Base-by-base conservation (phyloP, 2,113 vertebrate genomes). In the Channa maculata region DNA sequence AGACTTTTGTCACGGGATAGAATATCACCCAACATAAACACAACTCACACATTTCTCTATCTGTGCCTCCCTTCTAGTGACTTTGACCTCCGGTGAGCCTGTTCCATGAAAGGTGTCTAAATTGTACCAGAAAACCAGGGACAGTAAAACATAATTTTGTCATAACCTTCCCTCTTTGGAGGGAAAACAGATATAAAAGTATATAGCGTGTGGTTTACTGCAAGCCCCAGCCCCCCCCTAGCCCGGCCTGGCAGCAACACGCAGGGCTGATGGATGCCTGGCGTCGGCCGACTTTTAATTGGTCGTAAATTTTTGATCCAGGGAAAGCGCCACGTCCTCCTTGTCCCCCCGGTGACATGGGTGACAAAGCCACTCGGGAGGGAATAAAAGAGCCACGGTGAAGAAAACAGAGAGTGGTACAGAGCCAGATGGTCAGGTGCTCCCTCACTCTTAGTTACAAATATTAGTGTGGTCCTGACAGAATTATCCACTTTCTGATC, bases 101-200 rank as follows among this genome's bases (percentile, higher is more conserved):
- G 74, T 63, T 84, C 67, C 54, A 39, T 87, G 89, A 92, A 93
- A 69, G 80, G 92, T 85, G 83, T 90, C 92, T 87, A 91, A 92
- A 94, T 94, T 91, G 87, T 90, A 88, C 94, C 91, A 91, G 95
- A 95, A 24, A 96, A 89, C 93, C 91, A 76, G 86, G 91, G 85
- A 92, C 91, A 92, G 92, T 94, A 95, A 91, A 94, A 95, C 93
- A 95, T 96, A 90, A 97, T 96, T 97, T 96, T 96, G 95, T 95
- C 93, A 96, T 97, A 97, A 98, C 95, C 95, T 93, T 95, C 95
- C 95, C 96, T 96, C 95, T 96, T 96, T 96, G 96, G 95, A 97
- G 95, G 94, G 95, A 97, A 97, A 97, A 97, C 96, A 97, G 95
- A 96, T 96, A 97, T 97, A 98, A 98, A 98, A 97, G 95, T 98